Base-by-base conservation (phyloP, 2,113 vertebrate species). In the Pavo muticus region DNA sequence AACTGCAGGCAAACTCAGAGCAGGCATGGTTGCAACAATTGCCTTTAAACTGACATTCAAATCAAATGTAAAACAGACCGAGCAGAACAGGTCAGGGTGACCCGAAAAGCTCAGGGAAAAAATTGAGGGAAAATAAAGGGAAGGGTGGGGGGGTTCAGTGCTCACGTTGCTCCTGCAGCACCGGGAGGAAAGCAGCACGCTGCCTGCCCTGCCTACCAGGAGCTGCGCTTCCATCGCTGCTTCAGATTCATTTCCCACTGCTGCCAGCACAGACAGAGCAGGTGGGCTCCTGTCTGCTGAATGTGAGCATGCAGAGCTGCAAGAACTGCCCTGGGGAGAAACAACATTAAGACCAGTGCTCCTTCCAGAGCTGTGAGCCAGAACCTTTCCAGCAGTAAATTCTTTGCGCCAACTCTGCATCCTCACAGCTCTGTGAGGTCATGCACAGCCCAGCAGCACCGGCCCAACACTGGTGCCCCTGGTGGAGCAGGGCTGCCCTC, bases 41-140 rank as follows among this genome's bases (percentile, higher is more conserved):
- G 94, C 96, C 73, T 97, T 96, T 95, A 96, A 94, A 90, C 94
- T 64, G 32, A 94, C 97, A 97, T 97, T 96, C 97, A 97, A 98
- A 98, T 97, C 97, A 96, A 98, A 98, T 95, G 97, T 64, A 96
- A 97, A 98, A 96, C 91, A 97, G 97, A 91, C 91, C 86, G 94
- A 92, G 96, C 96, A 84, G 97, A 98, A 97, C 95, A 93, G 98
- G 98, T 98, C 97, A 98, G 89, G 76, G 87, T 95, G 97, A 98
- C 98, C 97, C 85, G 69, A 87, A 95, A 90, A 94, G 88, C 88
- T 91, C 30, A 80, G 90, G 68, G 13, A 72, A 35, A 54, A 18
- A 82, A 75, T 48, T 39, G 48, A 30, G 48, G 48, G 35, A 18
- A 39, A 63, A 40, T 27, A 48, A 48, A 48, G 12, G 48, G 42